phyloP scores from a whole-genome alignment of 2,113 vertebrate species.

The Elanus axillaris region DNA sequence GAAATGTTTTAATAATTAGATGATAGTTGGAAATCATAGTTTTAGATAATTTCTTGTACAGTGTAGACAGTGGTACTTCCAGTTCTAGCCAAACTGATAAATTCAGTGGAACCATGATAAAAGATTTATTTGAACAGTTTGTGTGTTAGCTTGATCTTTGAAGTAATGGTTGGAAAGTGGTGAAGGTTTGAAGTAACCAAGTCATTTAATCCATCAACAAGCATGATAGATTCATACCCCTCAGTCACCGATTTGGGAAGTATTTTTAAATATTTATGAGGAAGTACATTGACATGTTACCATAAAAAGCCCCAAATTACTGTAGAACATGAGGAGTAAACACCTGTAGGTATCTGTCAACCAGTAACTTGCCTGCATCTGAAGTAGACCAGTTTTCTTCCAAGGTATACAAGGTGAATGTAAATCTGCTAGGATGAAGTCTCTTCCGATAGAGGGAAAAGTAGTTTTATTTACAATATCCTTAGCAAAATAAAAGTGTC shows the following conservation, averaged over 20 bases:
- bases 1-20: not conserved
- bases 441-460: not conserved
- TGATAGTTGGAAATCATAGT: not conserved
- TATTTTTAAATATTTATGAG: not conserved
- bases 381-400: not conserved
- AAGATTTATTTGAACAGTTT: not conserved
- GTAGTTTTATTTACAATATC: not conserved
- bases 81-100: not conserved
- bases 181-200: not conserved
- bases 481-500: not conserved
- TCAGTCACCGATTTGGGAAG: not conserved
- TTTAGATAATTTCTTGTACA: not conserved
- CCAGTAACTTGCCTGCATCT: not conserved
- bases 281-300: not conserved
- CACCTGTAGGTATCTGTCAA: not conserved
- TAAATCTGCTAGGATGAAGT: not conserved
- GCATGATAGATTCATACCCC: fast-evolving
- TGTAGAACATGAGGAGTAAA: not conserved
- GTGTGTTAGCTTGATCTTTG: not conserved
- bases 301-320: not conserved
- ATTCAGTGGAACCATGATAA: not conserved
- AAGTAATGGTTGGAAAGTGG: not conserved
- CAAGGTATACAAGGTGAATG: not conserved
- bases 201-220: not conserved
- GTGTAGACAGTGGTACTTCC: not conserved